Base-by-base conservation (phyloP, 2,888 invertebrate species). In the Cephus sareptanus region DNA sequence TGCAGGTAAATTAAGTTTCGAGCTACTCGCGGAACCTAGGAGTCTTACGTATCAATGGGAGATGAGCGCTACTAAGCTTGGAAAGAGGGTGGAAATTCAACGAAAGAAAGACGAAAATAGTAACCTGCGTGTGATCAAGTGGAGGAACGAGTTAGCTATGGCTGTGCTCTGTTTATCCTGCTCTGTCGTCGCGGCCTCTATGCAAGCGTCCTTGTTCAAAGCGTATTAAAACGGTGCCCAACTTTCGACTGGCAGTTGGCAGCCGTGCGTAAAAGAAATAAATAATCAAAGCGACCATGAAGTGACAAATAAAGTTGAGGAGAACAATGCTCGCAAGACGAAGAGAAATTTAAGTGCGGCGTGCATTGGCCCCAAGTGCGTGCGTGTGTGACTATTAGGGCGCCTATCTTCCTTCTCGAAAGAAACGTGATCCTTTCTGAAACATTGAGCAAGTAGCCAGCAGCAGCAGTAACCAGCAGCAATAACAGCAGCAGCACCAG, bases 201-300 rank as follows among this genome's bases (percentile, higher is more conserved):
- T 76, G 34, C n/a, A n/a, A n/a, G 68, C 73, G 77, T 34, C 69
- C 34, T 71, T 34, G 56, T 74, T 31, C 34, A 37, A 23, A 33
- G 83, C 84, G 85, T 83, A 84, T 84, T 86, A 83, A 84, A 85
- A 85, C 85, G 81, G 82, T 84, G 85, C 83, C 84, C 83, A 81
- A 87, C 85, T 88, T 85, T 86, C 85, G 83, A 84, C 84, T 83
- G 83, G 85, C 88, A 86, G 90, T 90, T 90, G 90, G 90, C 87
- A 90, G 85, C 87, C 87, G 86, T 90, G 89, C 86, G 87, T 89
- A 90, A 90, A 90, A 90, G 90, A 90, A 90, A 90, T 90, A 90
- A 90, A 90, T 90, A 90, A 90, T 90, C 90, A 90, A 89, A 90
- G 90, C 90, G 90, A 90, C 90, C 90, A 90, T 90, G 90, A 90